Evolutionary conservation across 2,797 vertebrate genomes (phyloP).

Genomic region (Gymnothorax javanicus): DNA sequence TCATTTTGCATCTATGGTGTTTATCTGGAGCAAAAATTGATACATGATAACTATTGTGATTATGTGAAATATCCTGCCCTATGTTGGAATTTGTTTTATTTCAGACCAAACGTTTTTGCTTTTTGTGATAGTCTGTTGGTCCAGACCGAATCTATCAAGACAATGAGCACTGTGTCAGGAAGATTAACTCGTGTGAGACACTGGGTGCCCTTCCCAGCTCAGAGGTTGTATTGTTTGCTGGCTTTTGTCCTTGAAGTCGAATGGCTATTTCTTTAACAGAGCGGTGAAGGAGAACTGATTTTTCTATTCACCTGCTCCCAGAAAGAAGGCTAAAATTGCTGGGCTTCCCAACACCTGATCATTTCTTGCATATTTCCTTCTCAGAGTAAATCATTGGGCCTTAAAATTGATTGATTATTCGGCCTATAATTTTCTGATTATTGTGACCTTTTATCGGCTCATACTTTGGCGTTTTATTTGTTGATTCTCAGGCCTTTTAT

Average conservation of each 20-base stretch:
- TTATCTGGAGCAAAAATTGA: background rate
- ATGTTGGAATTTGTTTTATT: background rate
- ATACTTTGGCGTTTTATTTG: background rate
- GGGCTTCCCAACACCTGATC: background rate
- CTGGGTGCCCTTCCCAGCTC: background rate
- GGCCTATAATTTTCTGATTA: background rate
- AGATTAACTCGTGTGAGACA: background rate
- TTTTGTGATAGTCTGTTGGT: background rate
- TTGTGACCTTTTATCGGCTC: background rate
- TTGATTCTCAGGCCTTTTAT: background rate
- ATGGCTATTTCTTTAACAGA: background rate
- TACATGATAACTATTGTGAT: too few relatives aligned
- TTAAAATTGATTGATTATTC: background rate
- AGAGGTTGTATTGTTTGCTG: background rate
- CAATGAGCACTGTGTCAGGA: background rate
- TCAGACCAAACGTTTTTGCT: background rate
- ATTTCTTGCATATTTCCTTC: background rate
- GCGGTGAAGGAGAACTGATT: constrained; percentile 7
- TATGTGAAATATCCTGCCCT: background rate
- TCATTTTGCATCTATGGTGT: background rate
- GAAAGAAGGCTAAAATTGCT: background rate
- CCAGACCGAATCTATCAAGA: background rate
- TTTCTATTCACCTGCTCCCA: background rate
- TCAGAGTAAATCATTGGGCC: background rate
- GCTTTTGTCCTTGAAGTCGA: constrained; percentile 1